Conservation (phyloP, 2,888 invertebrate species). For the Leistus spinibarbis region DNA sequence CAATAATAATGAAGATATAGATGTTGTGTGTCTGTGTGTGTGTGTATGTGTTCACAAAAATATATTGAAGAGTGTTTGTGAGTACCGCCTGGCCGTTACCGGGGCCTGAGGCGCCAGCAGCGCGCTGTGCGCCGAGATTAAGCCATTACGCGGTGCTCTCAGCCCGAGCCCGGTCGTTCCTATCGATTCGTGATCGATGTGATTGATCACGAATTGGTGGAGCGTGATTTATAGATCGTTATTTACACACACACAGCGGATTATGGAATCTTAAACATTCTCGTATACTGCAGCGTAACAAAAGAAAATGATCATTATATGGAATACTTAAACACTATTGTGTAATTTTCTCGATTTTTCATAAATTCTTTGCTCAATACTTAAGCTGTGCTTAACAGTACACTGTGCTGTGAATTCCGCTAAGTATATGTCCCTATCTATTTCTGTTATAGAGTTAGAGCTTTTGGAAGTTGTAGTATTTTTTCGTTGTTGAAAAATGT, state of each 20-base stretch:
- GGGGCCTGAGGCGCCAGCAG: slow-evolving; percentile 31
- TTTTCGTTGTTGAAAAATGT: no score
- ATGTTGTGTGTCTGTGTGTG: background rate
- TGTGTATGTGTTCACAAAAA: background rate
- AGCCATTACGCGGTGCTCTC: background rate
- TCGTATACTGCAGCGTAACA: no score
- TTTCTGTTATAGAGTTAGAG: no score
- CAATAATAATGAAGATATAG: background rate
- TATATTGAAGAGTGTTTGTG: background rate
- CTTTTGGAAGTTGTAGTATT: no score
- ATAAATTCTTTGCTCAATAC: no score
- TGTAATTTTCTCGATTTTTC: no score
- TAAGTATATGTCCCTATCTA: no score
- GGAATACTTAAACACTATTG: no score
- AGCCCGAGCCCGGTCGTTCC: background rate
- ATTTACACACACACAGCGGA: background rate
- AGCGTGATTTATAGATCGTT: slow-evolving; percentile 16
- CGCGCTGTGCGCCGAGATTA: slow-evolving; percentile 41
- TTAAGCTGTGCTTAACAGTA: no score
- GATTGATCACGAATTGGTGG: slow-evolving; percentile 9
- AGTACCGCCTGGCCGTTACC: slow-evolving; percentile 41
- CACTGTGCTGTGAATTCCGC: no score
- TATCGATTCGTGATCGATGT: slow-evolving; percentile 6
- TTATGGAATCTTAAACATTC: background rate
- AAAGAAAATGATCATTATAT: no score